phyloP scores from a whole-genome alignment of 2,888 invertebrate genomes.

The Pterostichus madidus region DNA sequence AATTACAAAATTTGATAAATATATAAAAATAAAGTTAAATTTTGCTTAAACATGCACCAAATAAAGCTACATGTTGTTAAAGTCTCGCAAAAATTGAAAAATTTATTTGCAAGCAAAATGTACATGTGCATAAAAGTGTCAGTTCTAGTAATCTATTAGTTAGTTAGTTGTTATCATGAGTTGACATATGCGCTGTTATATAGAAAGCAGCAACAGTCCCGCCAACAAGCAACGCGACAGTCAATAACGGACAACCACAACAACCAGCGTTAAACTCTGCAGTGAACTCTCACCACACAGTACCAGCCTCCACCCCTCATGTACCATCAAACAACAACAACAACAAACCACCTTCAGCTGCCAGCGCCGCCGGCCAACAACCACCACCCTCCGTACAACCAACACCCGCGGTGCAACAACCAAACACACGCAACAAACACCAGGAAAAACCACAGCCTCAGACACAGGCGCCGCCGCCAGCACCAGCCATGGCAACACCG shows the following conservation, averaged over 20 bases:
- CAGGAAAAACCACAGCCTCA: slow-evolving; percentile 68
- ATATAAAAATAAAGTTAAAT: too few species aligned
- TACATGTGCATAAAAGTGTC: too few species aligned
- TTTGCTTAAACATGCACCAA: too few species aligned
- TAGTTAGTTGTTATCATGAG: background rate
- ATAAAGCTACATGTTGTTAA: too few species aligned
- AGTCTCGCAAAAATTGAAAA: too few species aligned
- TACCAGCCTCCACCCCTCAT: slow-evolving; percentile 73
- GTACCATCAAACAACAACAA: slow-evolving; percentile 72
- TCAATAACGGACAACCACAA: slow-evolving; percentile 67
- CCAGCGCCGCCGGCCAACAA: slow-evolving; percentile 67
- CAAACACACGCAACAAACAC: slow-evolving; percentile 71
- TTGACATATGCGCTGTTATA: slow-evolving; percentile 26
- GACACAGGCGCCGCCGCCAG: slow-evolving; percentile 65
- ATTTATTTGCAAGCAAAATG: too few species aligned
- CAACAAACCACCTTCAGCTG: slow-evolving; percentile 66
- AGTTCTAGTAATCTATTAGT: too few species aligned
- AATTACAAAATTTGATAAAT: too few species aligned
- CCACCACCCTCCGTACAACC: slow-evolving; percentile 69
- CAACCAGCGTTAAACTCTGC: slow-evolving; percentile 68
- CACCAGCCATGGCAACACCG: slow-evolving; percentile 66
- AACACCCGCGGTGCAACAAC: slow-evolving; percentile 68
- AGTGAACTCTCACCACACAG: slow-evolving; percentile 72
- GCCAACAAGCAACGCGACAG: slow-evolving; percentile 68
- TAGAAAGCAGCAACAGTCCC: slow-evolving; percentile 65